These are phyloP conservation scores for Trichosurus vulpecula DNA, from an alignment of 2,797 vertebrate species.

Conservation along the genomic window DNA sequence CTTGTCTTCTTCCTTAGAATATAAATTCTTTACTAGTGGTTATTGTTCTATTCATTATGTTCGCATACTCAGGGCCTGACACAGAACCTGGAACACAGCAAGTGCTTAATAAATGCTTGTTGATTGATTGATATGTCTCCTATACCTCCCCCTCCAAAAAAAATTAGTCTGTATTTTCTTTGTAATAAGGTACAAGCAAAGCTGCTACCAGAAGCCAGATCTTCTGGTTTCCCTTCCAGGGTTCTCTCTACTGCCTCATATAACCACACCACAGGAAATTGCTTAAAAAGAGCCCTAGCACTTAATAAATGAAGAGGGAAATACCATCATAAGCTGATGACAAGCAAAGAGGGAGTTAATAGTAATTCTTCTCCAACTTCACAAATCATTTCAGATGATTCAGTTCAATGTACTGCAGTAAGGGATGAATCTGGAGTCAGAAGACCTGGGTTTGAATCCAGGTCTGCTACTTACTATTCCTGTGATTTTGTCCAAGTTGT, in stretches of 20 bases:
- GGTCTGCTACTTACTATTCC: neutral
- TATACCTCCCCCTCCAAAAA: neutral
- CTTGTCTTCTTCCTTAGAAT: neutral
- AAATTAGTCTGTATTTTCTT: neutral
- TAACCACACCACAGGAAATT: neutral
- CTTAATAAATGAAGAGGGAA: neutral
- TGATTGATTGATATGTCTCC: neutral
- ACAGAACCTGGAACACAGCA: neutral
- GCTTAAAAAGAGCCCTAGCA: neutral
- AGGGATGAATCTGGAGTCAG: neutral
- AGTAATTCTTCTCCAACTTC: neutral
- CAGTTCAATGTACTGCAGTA: neutral
- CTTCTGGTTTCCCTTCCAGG: neutral
- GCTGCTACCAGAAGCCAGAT: neutral
- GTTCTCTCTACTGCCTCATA: neutral
- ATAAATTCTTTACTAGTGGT: neutral
- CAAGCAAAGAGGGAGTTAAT: neutral
- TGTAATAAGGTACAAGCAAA: neutral
- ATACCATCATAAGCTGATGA: neutral
- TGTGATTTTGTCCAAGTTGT: neutral
- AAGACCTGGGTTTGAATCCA: neutral
- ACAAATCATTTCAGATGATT: neutral
- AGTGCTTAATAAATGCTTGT: neutral
- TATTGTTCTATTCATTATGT: neutral
- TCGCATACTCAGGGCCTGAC: neutral